Percentiles rank a stretch among this genome's conserved stretches.
Conservation (phyloP, 2,797 vertebrate species). For the Gallinago nigripennis region DNA sequence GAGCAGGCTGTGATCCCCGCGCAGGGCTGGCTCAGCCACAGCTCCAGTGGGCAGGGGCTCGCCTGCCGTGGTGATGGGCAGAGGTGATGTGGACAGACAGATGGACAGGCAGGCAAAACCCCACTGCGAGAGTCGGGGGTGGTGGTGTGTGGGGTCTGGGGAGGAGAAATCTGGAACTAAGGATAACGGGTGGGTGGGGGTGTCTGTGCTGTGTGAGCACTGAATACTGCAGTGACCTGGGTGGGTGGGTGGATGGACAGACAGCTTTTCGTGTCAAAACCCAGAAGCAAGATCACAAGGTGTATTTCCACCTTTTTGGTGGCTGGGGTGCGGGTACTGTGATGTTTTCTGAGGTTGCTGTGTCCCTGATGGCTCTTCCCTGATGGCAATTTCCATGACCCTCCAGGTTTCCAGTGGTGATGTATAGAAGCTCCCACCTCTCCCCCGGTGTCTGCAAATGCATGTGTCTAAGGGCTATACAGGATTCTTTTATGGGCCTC, state of each 20-base stretch:
- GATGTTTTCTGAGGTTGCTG: background rate
- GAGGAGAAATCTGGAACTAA: background rate
- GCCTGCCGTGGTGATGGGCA: background rate
- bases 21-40: background rate
- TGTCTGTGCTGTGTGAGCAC: background rate
- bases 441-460: background rate
- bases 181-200: background rate
- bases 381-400: background rate
- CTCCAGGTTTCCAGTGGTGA: background rate
- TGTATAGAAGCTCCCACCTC: slow-evolving; percentile 55
- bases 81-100: background rate
- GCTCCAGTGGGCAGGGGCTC: background rate
- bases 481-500: slow-evolving; percentile 39
- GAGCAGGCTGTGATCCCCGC: background rate
- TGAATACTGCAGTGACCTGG: background rate
- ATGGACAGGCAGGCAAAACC: background rate
- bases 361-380: background rate
- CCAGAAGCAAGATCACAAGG: background rate
- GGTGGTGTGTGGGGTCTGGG: too few relatives aligned
- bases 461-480: slow-evolving; percentile 54
- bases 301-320: background rate
- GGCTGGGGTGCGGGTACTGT: background rate
- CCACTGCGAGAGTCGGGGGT: fast-evolving
- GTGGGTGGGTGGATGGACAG: background rate
- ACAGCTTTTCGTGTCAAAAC: background rate